A percentile compares a stretch with the other conserved stretches of the same genome.
phyloP scores from a whole-genome alignment of 30 jellyfish, hydroid and myxozoan genomes.

The Nemopilema nomurai region DNA sequence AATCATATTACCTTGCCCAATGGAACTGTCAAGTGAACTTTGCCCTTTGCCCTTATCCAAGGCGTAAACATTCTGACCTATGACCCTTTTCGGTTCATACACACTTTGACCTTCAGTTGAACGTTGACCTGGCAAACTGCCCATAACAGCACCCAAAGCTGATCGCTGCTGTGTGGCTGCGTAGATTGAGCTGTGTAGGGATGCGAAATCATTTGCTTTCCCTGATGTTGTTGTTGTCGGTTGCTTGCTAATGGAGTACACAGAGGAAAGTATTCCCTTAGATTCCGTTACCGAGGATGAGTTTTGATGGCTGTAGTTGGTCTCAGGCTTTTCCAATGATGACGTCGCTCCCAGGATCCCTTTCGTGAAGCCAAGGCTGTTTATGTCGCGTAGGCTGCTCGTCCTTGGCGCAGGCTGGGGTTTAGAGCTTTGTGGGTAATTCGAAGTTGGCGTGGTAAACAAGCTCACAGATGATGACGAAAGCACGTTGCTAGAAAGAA shows the following conservation, averaged over 20 bases:
- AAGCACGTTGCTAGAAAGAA: background rate
- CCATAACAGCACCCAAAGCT: constrained; percentile 22
- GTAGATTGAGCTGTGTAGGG: constrained; percentile 57
- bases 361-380: constrained; percentile 33
- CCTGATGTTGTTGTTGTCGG: background rate
- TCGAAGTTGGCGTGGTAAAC: constrained; percentile 1
- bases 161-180: constrained; percentile 63
- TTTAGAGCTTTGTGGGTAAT: constrained; percentile 1
- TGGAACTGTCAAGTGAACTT: constrained; percentile 17
- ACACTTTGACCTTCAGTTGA: constrained; percentile 42
- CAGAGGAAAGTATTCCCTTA: constrained; percentile 17
- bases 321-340: constrained; percentile 18
- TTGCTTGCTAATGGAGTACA: constrained; percentile 19
- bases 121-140: constrained; percentile 11
- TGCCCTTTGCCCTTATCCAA: constrained; percentile 25
- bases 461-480: constrained; percentile 8
- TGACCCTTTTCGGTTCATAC: constrained; percentile 17
- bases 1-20: constrained; percentile 8
- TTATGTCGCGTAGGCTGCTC: constrained; percentile 41
- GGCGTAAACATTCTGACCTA: background rate
- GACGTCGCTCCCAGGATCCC: constrained; percentile 19
- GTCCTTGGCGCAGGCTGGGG: constrained; percentile 58
- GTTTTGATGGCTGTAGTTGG: constrained; percentile 19
- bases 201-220: constrained; percentile 53
- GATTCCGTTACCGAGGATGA: background rate